Conservation (phyloP, 2,888 invertebrate species). For the Lamproptera curius region DNA sequence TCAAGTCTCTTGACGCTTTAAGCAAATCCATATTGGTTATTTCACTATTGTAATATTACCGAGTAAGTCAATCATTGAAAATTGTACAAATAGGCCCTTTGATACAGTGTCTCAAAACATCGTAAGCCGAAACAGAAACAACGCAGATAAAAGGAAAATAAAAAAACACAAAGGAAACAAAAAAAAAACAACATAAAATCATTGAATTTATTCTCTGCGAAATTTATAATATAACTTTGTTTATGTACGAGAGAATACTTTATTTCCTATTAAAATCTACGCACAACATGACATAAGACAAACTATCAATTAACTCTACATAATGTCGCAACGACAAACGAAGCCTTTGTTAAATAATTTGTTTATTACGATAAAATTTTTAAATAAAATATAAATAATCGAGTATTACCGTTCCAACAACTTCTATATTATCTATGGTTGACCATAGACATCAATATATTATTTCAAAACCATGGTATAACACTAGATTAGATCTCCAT, state of each 20-base stretch:
- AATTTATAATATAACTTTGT: slow-evolving; percentile 62
- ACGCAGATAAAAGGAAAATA: slow-evolving; percentile 37
- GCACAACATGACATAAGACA: slow-evolving; percentile 62
- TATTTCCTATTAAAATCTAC: slow-evolving; percentile 67
- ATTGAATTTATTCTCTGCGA: slow-evolving; percentile 72
- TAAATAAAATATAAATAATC: slow-evolving; percentile 75
- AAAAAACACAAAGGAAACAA: slow-evolving; percentile 38
- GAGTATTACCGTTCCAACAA: slow-evolving; percentile 76
- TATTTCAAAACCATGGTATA: slow-evolving; percentile 44
- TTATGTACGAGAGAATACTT: slow-evolving; percentile 59
- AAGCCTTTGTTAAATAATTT: slow-evolving; percentile 54
- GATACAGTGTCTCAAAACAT: slow-evolving; percentile 10
- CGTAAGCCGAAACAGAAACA: slow-evolving; percentile 24
- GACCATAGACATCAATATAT: slow-evolving; percentile 64
- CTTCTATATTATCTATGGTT: slow-evolving; percentile 61
- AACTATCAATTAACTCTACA: slow-evolving; percentile 49
- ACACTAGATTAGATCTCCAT: slow-evolving; percentile 38
- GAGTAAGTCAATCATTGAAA: slow-evolving; percentile 10
- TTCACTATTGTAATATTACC: slow-evolving; percentile 16
- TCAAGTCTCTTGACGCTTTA: slow-evolving; percentile 47
- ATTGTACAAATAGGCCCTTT: slow-evolving; percentile 27
- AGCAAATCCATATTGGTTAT: slow-evolving; percentile 54
- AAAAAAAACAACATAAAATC: slow-evolving; percentile 57
- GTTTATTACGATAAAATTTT: slow-evolving; percentile 56
- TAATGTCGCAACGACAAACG: slow-evolving; percentile 63